Base-by-base conservation (phyloP, 1,140 invertebrate genomes). In the Drosophila mauritiana region DNA sequence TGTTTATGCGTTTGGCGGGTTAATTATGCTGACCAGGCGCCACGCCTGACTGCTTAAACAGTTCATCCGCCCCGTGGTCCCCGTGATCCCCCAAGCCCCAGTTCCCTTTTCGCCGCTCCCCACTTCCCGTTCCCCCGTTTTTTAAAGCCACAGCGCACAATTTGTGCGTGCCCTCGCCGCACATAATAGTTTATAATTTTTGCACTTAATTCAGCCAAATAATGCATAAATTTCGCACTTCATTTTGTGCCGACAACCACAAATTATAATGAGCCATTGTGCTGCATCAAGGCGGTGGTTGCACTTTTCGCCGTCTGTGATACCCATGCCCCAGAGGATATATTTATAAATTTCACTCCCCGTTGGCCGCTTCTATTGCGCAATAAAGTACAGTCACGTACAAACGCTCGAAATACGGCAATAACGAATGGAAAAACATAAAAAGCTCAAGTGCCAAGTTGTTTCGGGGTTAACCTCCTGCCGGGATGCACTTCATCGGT, bases 251-350 rank as follows among this genome's bases (percentile, higher is more conserved):
- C 62, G 72, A 73, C 61, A 74, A 88, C 83, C 83, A 82, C 83
- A 86, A 86, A 83, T 83, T 86, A 89, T 86, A 86, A 86, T 86
- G 84, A 86, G 72, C 79, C 83, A 73, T 86, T 86, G 79, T 86
- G 59, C 59, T 57, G 67, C 65, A 83, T 64, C 77, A 79, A 76
- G 78, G 59, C 76, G 81, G 57, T 65, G 64, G 37, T 61, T 48
- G 46, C 25, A 39, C 43, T 39, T 17, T 46, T 51, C 22, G 36
- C 42, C 40, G 61, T 46, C 37, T 43, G 67, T 25, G 13, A 25
- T 1, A 25, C 40, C 37, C 53, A 12, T 39, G 51, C 31, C 17
- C 43, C 40, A 0, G 62, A n/a, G 39, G n/a, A 11, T 55, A 34
- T 10, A 20, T 27, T 43, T 39, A 40, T 63, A 63, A 25, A 63